phyloP scores from a whole-genome alignment of 2,888 invertebrate species.

The Ormyrus rosae region DNA sequence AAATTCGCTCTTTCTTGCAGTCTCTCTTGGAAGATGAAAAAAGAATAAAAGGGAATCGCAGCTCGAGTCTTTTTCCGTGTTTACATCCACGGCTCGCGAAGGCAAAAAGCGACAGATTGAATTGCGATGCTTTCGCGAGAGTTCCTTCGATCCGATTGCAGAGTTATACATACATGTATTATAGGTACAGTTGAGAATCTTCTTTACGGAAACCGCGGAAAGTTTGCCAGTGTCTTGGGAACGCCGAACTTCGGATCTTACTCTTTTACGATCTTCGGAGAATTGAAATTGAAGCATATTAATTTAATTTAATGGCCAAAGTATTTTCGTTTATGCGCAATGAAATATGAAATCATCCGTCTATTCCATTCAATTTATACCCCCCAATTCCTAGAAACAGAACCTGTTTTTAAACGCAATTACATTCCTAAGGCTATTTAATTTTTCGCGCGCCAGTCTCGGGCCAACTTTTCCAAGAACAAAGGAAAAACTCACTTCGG shows the following conservation, averaged over 20 bases:
- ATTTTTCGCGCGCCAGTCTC: too few species aligned
- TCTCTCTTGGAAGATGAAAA: constrained; percentile 1
- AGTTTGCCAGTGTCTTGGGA: constrained; percentile 27
- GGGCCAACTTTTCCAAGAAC: too few species aligned
- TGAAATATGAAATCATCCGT: too few species aligned
- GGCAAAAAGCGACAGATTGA: constrained; percentile 50
- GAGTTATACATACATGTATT: neutral
- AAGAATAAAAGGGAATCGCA: constrained; percentile 12
- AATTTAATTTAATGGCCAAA: neutral
- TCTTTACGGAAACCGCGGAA: neutral
- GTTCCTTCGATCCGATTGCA: constrained; percentile 42
- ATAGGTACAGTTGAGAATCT: neutral
- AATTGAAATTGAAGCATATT: neutral
- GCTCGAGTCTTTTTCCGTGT: constrained; percentile 49
- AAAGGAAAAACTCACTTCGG: too few species aligned
- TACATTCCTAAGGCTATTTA: too few species aligned
- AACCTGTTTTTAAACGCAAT: too few species aligned
- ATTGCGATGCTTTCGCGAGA: constrained; percentile 44
- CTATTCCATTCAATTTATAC: too few species aligned
- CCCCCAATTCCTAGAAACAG: too few species aligned
- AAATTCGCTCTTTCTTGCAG: neutral
- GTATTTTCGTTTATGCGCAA: too few species aligned
- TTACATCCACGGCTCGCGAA: constrained; percentile 37
- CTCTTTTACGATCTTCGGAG: neutral
- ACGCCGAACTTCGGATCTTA: constrained; percentile 3